phyloP scores from a whole-genome alignment of 2,113 vertebrate species.

The Ascaphus truei region DNA sequence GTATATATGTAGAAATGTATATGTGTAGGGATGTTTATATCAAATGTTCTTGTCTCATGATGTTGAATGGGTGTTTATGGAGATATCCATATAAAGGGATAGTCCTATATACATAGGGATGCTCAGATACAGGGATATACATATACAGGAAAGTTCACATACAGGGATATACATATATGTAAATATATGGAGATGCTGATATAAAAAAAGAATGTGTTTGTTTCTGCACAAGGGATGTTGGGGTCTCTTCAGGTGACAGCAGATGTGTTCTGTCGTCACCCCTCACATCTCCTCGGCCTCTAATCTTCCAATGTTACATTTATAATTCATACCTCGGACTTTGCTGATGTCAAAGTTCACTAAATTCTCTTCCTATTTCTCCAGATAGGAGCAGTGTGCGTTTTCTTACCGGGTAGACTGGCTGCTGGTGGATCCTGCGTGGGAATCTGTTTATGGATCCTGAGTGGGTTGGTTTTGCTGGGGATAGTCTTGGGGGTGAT shows the following conservation, averaged over 20 bases:
- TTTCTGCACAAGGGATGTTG: no score
- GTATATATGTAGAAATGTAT: not conserved
- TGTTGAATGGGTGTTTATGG: no score
- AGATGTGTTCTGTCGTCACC: no score
- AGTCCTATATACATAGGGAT: no score
- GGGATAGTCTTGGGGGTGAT: no score
- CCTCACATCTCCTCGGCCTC: not conserved
- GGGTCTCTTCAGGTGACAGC: no score
- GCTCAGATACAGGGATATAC: no score
- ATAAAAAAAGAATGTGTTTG: no score
- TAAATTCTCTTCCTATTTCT: not conserved
- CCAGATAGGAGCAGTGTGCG: not conserved
- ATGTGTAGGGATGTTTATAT: not conserved
- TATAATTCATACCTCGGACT: not conserved
- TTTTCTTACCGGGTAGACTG: not conserved
- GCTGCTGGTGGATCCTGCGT: not conserved
- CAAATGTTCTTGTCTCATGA: no score
- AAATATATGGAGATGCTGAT: not conserved
- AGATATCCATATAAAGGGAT: no score
- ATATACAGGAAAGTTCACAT: not conserved
- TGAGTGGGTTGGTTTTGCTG: not conserved
- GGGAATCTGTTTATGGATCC: not conserved
- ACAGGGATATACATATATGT: not conserved
- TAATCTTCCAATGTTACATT: not conserved
- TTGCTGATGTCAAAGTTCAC: not conserved